Evolutionary conservation across 2,888 invertebrate genomes (phyloP).

Genomic region (Aleiodes leptofemur): DNA sequence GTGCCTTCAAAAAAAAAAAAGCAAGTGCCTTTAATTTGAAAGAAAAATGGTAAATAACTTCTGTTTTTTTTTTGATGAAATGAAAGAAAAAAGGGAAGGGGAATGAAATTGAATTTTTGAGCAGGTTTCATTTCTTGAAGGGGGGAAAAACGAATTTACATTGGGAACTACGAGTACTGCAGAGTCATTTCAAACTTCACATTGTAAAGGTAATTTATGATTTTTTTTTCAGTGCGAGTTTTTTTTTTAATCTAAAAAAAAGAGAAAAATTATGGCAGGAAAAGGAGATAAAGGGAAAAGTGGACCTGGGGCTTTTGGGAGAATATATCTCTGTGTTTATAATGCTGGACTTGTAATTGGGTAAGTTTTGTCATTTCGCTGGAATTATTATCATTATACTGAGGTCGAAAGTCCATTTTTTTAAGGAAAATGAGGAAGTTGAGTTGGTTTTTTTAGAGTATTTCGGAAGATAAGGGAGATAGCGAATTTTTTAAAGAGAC

Average conservation of each 20-base stretch:
- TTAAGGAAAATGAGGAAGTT: not conserved
- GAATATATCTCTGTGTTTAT: slow-evolving; percentile 83
- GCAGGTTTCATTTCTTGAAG: not conserved
- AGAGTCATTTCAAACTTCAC: slow-evolving; percentile 1
- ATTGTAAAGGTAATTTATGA: too few species aligned
- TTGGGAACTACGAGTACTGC: not conserved
- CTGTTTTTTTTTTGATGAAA: not conserved
- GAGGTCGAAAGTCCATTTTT: not conserved
- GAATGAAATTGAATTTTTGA: too few species aligned
- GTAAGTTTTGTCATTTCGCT: slow-evolving; percentile 76
- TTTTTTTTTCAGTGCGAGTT: slow-evolving; percentile 33
- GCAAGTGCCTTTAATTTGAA: too few species aligned
- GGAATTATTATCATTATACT: not conserved
- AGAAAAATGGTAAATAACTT: too few species aligned
- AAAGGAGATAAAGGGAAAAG: slow-evolving; percentile 65
- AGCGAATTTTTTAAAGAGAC: too few species aligned
- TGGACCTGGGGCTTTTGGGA: slow-evolving; percentile 76
- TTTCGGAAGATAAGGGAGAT: too few species aligned
- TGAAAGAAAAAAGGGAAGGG: not conserved
- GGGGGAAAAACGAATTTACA: not conserved
- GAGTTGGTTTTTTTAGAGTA: not conserved
- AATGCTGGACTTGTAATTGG: slow-evolving; percentile 85
- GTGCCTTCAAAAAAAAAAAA: too few species aligned
- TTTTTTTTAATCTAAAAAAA: slow-evolving; percentile 65
- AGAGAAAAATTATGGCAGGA: slow-evolving; percentile 42